These are phyloP conservation scores for Sarcophaga subvicina DNA, from an alignment of 2,888 invertebrate genomes.

Conservation along the genomic window DNA sequence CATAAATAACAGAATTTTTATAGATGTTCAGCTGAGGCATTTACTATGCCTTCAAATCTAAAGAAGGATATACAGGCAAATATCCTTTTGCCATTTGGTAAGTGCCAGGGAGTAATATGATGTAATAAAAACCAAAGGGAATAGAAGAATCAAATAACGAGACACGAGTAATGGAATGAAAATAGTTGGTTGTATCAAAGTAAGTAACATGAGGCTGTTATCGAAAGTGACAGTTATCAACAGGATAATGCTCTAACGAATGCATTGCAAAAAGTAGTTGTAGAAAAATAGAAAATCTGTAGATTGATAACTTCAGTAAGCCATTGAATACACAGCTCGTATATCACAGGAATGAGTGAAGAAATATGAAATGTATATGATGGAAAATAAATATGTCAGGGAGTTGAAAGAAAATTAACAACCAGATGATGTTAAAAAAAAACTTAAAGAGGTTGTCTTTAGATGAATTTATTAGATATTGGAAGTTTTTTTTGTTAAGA, in stretches of 20 bases:
- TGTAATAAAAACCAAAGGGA: constrained; percentile 21
- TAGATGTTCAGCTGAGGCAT: constrained; percentile 48
- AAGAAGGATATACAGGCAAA: neutral
- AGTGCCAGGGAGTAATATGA: constrained; percentile 1
- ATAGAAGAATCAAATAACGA: neutral
- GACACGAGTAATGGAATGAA: neutral
- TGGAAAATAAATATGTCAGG: neutral
- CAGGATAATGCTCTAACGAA: constrained; percentile 25
- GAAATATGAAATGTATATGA: neutral
- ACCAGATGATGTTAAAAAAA: too few species aligned
- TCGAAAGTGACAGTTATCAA: constrained; percentile 52
- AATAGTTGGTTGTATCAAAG: neutral
- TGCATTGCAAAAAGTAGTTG: constrained; percentile 3
- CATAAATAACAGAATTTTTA: constrained; percentile 61
- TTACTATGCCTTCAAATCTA: constrained; percentile 15
- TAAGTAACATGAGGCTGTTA: constrained; percentile 32
- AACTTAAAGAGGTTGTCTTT: too few species aligned
- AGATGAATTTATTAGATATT: too few species aligned
- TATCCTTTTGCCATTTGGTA: constrained; percentile 6
- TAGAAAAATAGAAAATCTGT: neutral
- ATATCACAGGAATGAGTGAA: neutral
- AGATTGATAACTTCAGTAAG: constrained; percentile 46
- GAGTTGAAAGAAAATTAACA: too few species aligned
- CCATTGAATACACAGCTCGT: constrained; percentile 2
- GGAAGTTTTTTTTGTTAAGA: too few species aligned